Evolutionary conservation across 1,140 invertebrate species (phyloP), one percentile per base, ranked within the genome.

Genomic region (Cydia fagiglandana): DNA sequence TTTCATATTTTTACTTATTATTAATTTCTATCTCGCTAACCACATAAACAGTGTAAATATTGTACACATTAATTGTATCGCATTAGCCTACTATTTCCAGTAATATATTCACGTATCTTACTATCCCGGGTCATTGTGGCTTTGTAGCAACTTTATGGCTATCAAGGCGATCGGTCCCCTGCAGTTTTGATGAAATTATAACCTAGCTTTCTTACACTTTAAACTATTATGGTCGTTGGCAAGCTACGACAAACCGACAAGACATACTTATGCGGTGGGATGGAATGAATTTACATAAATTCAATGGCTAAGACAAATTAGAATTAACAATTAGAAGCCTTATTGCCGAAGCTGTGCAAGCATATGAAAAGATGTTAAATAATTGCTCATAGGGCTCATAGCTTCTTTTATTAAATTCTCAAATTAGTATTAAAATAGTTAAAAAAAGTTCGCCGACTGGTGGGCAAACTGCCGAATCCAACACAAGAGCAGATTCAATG

Each of bases 21-120:
- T 41, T 10, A 10, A 41, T 56, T 17, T 56, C 76, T 76, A 75
- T 80, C 78, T 80, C 79, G 73, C 79, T 68, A 77, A 77, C 75
- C 30, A 17, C 45, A 45, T 70, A 50, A 77, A 76, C 75, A 68
- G 75, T 76, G 66, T 74, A 73, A 66, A 77, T 73, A 56, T 28
- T 77, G 75, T 78, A 77, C 79, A 82, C 70, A 15, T 38, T 38
- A 38, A 38, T 38, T 68, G 30, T 20, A 68, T 68, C 30, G 13
- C 64, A 38, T 68, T 38, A n/a, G 5, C 64, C 30, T 68, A 68
- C 28, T 66, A 38, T n/a, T 28, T 66, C 64, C 10, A 30, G 13
- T 15, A 30, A 66, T 34, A 68, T 68, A 28, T 64, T 28, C 6
- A 13, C 24, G 24, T 64, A n/a, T 9, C n/a, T 9, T 10, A 3